A percentile compares a stretch with the other conserved stretches of the same genome.
Conservation (phyloP, 2,797 vertebrate genomes). For the Champsocephalus gunnari region DNA sequence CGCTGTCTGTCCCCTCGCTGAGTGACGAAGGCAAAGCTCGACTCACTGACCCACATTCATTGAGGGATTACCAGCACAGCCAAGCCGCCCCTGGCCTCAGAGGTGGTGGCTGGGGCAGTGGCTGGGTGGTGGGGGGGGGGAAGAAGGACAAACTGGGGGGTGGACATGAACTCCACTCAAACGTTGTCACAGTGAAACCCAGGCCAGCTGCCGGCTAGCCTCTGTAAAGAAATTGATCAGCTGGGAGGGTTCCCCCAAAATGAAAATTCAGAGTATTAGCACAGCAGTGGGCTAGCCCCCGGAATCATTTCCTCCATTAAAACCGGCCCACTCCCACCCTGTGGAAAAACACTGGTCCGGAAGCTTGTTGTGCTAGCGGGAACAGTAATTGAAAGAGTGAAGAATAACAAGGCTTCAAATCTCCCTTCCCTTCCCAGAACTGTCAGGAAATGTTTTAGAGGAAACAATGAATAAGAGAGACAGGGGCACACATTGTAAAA, state of each 20-base stretch:
- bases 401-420: constrained; percentile 46
- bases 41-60: constrained; percentile 81
- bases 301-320: constrained; percentile 55
- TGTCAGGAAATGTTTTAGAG: constrained; percentile 58
- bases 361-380: constrained; percentile 32
- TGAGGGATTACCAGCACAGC: constrained; percentile 75
- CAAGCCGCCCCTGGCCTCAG: constrained; percentile 63
- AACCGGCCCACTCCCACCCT: constrained; percentile 43
- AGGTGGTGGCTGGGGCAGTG: constrained; percentile 25
- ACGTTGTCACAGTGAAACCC: constrained; percentile 27
- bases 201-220: constrained; percentile 36
- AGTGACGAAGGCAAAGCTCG: constrained; percentile 74
- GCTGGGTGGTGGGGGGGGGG: neutral
- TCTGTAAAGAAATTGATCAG: constrained; percentile 53
- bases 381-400: constrained; percentile 63
- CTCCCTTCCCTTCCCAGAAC: constrained; percentile 22
- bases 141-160: constrained; percentile 20
- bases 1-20: constrained; percentile 72
- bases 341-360: neutral
- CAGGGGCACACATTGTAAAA: constrained; percentile 26
- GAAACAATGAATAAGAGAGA: constrained; percentile 61
- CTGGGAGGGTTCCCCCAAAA: constrained; percentile 56
- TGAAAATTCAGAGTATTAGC: constrained; percentile 63
- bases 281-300: constrained; percentile 38
- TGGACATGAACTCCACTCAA: constrained; percentile 44